phyloP scores from a whole-genome alignment of 2,113 vertebrate species.

The Aspiorhynchus laticeps region DNA sequence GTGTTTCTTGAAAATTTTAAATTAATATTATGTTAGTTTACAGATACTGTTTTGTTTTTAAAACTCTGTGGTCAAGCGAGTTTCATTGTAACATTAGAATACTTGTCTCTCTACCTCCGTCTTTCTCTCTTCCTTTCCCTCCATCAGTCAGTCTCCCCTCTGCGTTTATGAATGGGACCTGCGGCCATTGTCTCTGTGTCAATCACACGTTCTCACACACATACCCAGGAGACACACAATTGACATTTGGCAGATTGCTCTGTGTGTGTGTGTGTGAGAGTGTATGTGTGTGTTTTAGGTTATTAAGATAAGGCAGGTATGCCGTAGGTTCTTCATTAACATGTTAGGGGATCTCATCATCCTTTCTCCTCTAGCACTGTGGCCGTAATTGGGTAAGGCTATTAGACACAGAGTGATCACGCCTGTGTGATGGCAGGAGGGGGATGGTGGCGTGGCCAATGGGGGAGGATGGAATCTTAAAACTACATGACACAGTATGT shows the following conservation, averaged over 20 bases:
- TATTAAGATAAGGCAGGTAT: conserved; percentile 86
- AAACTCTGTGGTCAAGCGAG: neutral
- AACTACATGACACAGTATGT: neutral
- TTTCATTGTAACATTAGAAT: neutral
- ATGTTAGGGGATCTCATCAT: conserved; percentile 74
- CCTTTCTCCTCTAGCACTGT: conserved; percentile 76
- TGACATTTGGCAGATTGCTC: conserved; percentile 74
- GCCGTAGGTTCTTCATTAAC: conserved; percentile 86
- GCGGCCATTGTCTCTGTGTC: conserved; percentile 74
- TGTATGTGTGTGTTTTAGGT: conserved; percentile 69
- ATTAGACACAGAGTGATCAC: conserved; percentile 57
- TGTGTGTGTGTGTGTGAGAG: conserved; percentile 56
- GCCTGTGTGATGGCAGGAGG: conserved; percentile 25
- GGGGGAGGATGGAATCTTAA: conserved; percentile 18
- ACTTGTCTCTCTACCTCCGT: neutral
- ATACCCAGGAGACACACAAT: conserved; percentile 72
- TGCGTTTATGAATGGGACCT: conserved; percentile 68
- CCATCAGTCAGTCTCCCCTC: neutral
- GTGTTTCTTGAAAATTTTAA: neutral
- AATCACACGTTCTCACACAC: conserved; percentile 63
- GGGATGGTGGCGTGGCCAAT: conserved; percentile 23
- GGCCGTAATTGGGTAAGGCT: conserved; percentile 82
- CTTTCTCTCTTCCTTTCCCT: conserved; percentile 15
- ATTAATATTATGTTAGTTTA: neutral
- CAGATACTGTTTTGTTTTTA: conserved; percentile 1